Conservation (phyloP, 2,888 invertebrate genomes). For the Adineta ricciae region DNA sequence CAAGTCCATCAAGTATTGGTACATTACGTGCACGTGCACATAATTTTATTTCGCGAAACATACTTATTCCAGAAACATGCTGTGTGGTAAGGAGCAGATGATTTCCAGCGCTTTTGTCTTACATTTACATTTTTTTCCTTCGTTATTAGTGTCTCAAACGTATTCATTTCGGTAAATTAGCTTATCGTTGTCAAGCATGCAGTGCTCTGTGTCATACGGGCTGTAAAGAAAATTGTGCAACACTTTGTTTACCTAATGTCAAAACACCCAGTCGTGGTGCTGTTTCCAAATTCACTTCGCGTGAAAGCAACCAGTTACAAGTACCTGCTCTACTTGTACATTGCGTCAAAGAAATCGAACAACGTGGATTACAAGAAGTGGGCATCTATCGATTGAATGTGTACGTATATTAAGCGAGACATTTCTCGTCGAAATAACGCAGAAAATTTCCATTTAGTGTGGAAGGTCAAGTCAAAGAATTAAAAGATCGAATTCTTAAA, state of each 20-base stretch:
- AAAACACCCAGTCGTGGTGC: slow-evolving; percentile 30
- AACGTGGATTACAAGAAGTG: slow-evolving; percentile 32
- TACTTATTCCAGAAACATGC: slow-evolving; percentile 19
- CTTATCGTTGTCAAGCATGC: slow-evolving; percentile 28
- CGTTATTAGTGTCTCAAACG: slow-evolving; percentile 19
- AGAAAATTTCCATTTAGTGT: neutral
- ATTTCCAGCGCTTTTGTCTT: neutral
- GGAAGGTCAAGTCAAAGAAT: slow-evolving; percentile 34
- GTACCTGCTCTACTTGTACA: slow-evolving; percentile 27
- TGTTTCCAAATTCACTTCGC: slow-evolving; percentile 22
- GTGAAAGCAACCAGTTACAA: slow-evolving; percentile 6
- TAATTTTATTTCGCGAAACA: slow-evolving; percentile 16
- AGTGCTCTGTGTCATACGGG: slow-evolving; percentile 27
- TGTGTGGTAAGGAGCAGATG: neutral
- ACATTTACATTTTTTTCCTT: neutral
- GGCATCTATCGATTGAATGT: slow-evolving; percentile 33
- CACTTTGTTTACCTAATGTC: slow-evolving; percentile 26
- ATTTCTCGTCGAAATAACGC: neutral
- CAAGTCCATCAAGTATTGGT: slow-evolving; percentile 17
- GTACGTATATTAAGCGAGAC: neutral
- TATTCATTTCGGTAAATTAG: slow-evolving; percentile 33
- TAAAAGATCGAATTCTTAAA: slow-evolving; percentile 31
- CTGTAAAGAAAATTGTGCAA: slow-evolving; percentile 29
- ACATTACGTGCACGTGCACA: slow-evolving; percentile 17
- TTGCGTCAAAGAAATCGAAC: slow-evolving; percentile 33